Base-by-base conservation (phyloP, 2,113 vertebrate species). In the Eolophus roseicapilla region DNA sequence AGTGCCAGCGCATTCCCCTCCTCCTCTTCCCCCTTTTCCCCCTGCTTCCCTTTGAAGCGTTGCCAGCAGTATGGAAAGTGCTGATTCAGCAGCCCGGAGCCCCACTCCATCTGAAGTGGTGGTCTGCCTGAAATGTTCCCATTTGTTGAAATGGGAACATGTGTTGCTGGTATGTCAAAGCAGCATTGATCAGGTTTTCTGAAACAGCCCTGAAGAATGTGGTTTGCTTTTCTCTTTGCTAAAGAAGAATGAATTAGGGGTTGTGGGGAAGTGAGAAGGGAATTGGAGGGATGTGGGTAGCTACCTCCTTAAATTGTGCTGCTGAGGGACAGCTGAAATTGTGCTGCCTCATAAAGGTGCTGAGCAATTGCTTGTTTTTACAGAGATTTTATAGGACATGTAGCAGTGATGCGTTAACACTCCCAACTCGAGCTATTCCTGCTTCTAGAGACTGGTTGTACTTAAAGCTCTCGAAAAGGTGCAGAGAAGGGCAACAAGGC, bases 31-130 rank as follows among this genome's bases (percentile, higher is more conserved):
- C 63, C 47, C 43, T 17, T 78, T 63, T 14, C 13, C 21, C 35
- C 68, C 35, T 1, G n/a, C 73, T 79, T 60, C 69, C 27, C 92
- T 91, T 93, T 95, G 92, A 96, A 96, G 92, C 92, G 19, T 86
- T 92, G 85, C 92, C 82, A 71, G 92, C 84, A 33, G 95, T 74
- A 95, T 82, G 77, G 96, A 96, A 98, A 97, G 92, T 96, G 97
- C 98, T 97, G 97, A 98, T 92, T 98, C 97, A 97, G 97, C 97
- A 91, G 77, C 86, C 91, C 39, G 86, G 82, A 97, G 95, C 95
- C 95, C 95, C 90, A 27, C 97, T 92, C 86, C 77, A 90, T 93
- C 94, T 84, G 90, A 92, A 91, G 90, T 82, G 96, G 97, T 95
- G 97, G 92, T 97, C 95, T 88, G 90, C 55, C 37, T 93, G 81